These are phyloP conservation scores for Sepioteuthis lessoniana DNA, from an alignment of 2,888 invertebrate genomes.

Conservation along the genomic window DNA sequence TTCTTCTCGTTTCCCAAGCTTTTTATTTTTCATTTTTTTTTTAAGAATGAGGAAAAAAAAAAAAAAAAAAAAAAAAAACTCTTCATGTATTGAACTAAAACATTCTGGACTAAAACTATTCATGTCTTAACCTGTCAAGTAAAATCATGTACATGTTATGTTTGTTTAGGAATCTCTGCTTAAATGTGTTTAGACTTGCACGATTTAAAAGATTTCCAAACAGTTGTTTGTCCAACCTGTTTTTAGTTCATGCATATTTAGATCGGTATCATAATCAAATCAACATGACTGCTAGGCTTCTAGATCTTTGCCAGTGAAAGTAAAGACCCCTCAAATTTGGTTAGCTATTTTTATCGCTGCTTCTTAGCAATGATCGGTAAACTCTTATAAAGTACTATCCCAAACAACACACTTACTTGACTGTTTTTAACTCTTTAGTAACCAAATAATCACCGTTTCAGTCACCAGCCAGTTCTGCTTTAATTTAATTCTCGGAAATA, in stretches of 20 bases:
- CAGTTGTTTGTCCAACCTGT: not conserved
- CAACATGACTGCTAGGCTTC: not conserved
- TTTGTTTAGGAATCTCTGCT: not conserved
- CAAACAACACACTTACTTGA: not conserved
- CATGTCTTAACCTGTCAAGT: not conserved
- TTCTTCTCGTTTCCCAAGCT: too few relatives aligned
- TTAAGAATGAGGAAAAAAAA: too few relatives aligned
- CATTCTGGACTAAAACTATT: not conserved
- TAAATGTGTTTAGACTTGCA: not conserved
- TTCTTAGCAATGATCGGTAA: not conserved
- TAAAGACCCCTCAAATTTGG: too few relatives aligned
- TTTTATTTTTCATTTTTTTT: too few relatives aligned
- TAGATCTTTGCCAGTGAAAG: not conserved
- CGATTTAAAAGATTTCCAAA: not conserved
- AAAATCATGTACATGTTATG: not conserved
- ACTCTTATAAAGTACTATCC: not conserved
- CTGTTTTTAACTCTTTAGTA: not conserved
- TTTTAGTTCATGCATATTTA: not conserved
- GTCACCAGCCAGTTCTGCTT: not conserved
- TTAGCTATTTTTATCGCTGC: not conserved
- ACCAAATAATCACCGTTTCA: not conserved
- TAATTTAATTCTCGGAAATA: slow-evolving; percentile 25
- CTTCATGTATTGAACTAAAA: not conserved
- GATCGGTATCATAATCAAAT: slow-evolving; percentile 13
- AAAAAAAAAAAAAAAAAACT: not conserved